Evolutionary conservation across 2,888 invertebrate genomes (phyloP).

Genomic region (Acheta domesticus): DNA sequence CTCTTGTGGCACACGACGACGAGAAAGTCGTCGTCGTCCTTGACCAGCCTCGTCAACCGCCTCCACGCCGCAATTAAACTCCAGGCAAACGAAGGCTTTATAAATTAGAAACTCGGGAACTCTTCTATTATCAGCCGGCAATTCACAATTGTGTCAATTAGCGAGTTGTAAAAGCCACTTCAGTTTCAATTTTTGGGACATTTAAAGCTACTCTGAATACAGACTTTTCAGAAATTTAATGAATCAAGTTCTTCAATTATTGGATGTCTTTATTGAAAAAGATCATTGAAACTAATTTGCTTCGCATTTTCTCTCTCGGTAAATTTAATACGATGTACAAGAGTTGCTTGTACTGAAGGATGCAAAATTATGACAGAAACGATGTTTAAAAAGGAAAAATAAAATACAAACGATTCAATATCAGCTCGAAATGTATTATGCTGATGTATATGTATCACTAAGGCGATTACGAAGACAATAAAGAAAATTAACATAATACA

Average conservation of each 20-base stretch:
- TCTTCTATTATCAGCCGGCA: neutral
- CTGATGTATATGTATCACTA: too few species aligned
- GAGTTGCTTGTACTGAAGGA: too few species aligned
- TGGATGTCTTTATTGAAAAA: neutral
- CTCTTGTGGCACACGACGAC: too few species aligned
- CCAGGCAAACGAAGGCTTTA: neutral
- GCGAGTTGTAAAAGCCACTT: constrained; percentile 18
- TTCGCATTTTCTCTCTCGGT: neutral
- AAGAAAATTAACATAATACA: too few species aligned
- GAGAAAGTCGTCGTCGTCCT: too few species aligned
- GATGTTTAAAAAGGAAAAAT: too few species aligned
- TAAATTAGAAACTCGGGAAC: neutral
- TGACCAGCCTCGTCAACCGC: too few species aligned
- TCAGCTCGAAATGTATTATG: too few species aligned
- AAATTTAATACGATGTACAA: too few species aligned
- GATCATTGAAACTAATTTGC: neutral
- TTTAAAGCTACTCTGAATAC: neutral
- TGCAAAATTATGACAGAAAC: too few species aligned
- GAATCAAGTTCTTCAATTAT: constrained; percentile 6
- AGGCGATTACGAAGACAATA: too few species aligned
- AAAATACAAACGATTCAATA: too few species aligned
- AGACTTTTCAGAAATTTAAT: neutral
- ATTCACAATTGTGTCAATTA: neutral
- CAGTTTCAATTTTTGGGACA: constrained; percentile 1
- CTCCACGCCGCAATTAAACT: neutral